Conservation (phyloP, 2,797 vertebrate species). For the Carapus acus region DNA sequence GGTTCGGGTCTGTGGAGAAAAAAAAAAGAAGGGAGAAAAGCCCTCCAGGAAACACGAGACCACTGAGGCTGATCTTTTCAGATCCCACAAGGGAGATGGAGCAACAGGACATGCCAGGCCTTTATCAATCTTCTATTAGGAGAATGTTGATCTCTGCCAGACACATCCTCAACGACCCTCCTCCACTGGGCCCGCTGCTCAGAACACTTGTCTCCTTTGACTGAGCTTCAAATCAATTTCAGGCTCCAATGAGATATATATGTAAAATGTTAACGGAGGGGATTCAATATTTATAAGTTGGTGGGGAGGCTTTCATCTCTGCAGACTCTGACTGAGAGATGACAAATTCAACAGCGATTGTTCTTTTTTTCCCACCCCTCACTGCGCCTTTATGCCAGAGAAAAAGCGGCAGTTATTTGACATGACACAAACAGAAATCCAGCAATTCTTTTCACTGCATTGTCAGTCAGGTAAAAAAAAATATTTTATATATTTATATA, state of each 20-base stretch:
- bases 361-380: slow-evolving; percentile 12
- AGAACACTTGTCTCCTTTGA: slow-evolving; percentile 62
- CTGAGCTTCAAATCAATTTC: slow-evolving; percentile 73
- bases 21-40: slow-evolving; percentile 30
- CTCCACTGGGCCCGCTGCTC: slow-evolving; percentile 46
- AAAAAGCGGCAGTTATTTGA: slow-evolving; percentile 32
- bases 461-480: slow-evolving; percentile 47
- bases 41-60: slow-evolving; percentile 43
- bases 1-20: too few relatives aligned
- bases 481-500: too few relatives aligned
- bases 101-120: slow-evolving; percentile 56
- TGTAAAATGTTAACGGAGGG: slow-evolving; percentile 63
- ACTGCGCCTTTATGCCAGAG: not conserved
- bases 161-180: slow-evolving; percentile 27
- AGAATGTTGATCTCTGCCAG: slow-evolving; percentile 61
- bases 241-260: slow-evolving; percentile 72
- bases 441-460: slow-evolving; percentile 29
- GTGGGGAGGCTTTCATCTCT: slow-evolving; percentile 56
- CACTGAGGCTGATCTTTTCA: slow-evolving; percentile 32
- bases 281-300: slow-evolving; percentile 69
- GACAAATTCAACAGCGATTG: slow-evolving; percentile 47
- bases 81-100: slow-evolving; percentile 32
- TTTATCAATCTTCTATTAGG: slow-evolving; percentile 71
- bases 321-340: slow-evolving; percentile 43
- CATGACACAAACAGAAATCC: slow-evolving; percentile 49